Conservation (phyloP, 1,140 invertebrate genomes). For the Brachionus plicatilis region DNA sequence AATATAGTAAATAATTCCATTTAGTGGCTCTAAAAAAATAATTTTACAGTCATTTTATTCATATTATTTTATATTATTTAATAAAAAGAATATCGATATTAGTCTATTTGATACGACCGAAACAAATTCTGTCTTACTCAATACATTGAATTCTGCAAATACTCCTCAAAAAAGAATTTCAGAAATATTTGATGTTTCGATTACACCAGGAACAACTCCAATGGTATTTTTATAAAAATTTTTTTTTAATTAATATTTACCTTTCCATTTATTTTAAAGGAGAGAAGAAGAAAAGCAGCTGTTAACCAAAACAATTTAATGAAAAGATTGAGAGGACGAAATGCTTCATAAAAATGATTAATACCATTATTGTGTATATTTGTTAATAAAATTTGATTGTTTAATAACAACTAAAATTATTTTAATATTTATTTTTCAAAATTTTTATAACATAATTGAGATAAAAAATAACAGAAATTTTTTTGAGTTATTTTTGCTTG, state of each 20-base stretch:
- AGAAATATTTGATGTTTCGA: constrained; percentile 29
- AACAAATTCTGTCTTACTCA: neutral
- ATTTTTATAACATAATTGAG: no score
- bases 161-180: constrained; percentile 26
- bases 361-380: neutral
- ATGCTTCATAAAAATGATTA: neutral
- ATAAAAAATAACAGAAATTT: no score
- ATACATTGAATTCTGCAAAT: constrained; percentile 11
- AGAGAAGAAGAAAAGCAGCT: constrained; percentile 35
- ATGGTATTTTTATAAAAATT: neutral
- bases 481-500: no score
- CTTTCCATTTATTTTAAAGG: neutral
- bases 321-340: constrained; percentile 25
- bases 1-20: no score
- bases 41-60: no score
- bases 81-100: neutral
- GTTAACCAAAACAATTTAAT: constrained; percentile 32
- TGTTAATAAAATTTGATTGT: neutral
- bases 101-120: neutral
- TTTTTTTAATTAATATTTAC: neutral
- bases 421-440: neutral
- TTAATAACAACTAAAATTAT: neutral
- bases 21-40: no score
- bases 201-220: neutral
- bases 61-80: no score